Conservation (phyloP, 2,797 vertebrate species). For the Lepus oiostolus region DNA sequence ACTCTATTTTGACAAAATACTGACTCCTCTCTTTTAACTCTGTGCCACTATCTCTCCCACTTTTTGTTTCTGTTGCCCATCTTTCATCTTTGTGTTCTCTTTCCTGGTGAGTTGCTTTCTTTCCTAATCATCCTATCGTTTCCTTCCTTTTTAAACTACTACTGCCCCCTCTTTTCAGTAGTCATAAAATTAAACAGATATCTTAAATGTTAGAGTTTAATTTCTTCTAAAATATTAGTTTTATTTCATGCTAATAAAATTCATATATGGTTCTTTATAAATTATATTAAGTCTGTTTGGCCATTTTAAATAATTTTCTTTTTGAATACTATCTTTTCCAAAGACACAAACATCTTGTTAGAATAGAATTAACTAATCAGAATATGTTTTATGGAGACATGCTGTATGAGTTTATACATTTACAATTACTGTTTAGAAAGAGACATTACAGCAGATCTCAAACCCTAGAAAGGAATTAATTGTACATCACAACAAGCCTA, state of each 20-base stretch:
- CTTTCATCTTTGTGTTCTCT: neutral
- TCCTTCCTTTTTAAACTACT: neutral
- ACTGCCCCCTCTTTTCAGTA: neutral
- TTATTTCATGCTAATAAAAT: neutral
- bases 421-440: constrained; percentile 42
- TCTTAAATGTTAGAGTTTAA: neutral
- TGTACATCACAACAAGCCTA: neutral
- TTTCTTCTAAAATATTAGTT: constrained; percentile 18
- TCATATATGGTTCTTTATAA: neutral
- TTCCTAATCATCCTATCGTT: neutral
- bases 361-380: neutral
- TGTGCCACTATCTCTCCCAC: fast-evolving
- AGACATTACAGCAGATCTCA: neutral
- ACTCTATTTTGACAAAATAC: neutral
- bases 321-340: constrained; percentile 32
- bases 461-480: neutral
- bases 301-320: constrained; percentile 5
- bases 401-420: constrained; percentile 6
- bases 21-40: neutral
- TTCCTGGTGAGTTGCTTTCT: neutral
- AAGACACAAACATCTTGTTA: constrained; percentile 3
- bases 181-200: neutral
- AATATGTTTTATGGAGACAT: neutral
- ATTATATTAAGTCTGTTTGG: neutral
- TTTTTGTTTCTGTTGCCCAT: neutral